Evolutionary conservation across 2,797 vertebrate genomes (phyloP), one percentile per base, ranked within the genome.

Genomic region (Ceyx erithaca): DNA sequence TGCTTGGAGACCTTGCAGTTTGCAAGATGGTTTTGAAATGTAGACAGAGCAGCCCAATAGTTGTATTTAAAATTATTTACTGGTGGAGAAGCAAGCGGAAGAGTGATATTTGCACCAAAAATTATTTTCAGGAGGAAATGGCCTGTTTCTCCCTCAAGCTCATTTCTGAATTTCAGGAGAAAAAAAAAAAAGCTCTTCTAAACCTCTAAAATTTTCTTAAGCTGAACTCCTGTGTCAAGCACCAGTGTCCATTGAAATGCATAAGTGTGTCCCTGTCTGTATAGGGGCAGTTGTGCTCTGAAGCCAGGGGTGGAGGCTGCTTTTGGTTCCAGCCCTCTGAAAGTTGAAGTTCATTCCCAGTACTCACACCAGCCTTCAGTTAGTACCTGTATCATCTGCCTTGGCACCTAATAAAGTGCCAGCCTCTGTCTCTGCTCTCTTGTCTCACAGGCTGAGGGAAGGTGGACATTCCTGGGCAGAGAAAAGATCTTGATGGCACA

Each of bases 31-130:
- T 70, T 71, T 64, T 76, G 49, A 89, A 89, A 85, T 19, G 30
- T 68, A 49, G 23, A 40, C 26, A 58, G 46, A 43, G 37, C 81
- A 86, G 37, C 18, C 11, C 16, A 25, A 43, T 52, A 64, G 64
- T 40, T 78, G 57, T 63, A 67, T 85, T 94, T 85, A 78, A 78
- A 92, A 75, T 80, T 62, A 90, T 93, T 93, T 96, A 16, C 85
- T 92, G 80, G 58, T 75, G 58, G 25, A 83, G 37, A 43, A 80
- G 41, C 18, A 69, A 85, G 46, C 25, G 25, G 69, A 62, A 23
- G 49, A 55, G 46, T 49, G 49, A 55, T 62, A 66, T 77, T 85
- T 93, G 51, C 19, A 62, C 37, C 31, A 66, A 78, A 23, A 85
- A 51, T 33, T 78, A 49, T 75, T 94, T 94, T 83, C 26, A 41